Percentiles rank a stretch among this genome's conserved stretches.
Conservation (phyloP, 2,888 invertebrate genomes). For the Seira musarum region DNA sequence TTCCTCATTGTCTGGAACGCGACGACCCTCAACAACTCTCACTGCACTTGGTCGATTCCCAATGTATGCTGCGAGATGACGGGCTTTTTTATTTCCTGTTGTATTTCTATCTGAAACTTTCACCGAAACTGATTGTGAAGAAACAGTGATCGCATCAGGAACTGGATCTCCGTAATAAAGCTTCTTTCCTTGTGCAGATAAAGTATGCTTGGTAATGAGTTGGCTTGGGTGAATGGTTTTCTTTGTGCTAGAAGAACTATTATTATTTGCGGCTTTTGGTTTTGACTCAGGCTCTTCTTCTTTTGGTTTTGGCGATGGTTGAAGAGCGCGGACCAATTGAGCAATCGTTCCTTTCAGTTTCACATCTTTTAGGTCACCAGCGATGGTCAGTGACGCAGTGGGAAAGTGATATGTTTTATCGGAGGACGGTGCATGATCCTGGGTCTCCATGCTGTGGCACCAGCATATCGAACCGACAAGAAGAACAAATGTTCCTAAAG, state of each 20-base stretch:
- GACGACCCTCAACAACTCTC: slow-evolving; percentile 85
- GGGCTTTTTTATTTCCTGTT: slow-evolving; percentile 58
- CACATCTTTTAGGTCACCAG: slow-evolving; percentile 62
- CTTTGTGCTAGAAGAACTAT: slow-evolving; percentile 25
- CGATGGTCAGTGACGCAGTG: slow-evolving; percentile 59
- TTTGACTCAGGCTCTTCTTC: slow-evolving; percentile 34
- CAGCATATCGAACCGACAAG: slow-evolving; percentile 23
- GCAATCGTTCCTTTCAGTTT: slow-evolving; percentile 64
- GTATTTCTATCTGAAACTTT: slow-evolving; percentile 57
- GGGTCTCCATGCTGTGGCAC: slow-evolving; percentile 43
- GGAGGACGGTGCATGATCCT: slow-evolving; percentile 43
- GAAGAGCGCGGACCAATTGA: slow-evolving; percentile 61
- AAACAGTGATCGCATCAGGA: slow-evolving; percentile 64
- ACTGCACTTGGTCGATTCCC: slow-evolving; percentile 74
- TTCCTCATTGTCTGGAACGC: slow-evolving; percentile 88
- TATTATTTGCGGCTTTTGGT: slow-evolving; percentile 45
- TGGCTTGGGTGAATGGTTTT: slow-evolving; percentile 53
- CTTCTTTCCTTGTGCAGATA: slow-evolving; percentile 39
- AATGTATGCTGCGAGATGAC: slow-evolving; percentile 48
- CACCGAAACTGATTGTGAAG: slow-evolving; percentile 66
- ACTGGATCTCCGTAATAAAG: slow-evolving; percentile 52
- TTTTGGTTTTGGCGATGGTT: slow-evolving; percentile 29
- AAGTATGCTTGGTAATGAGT: slow-evolving; percentile 53
- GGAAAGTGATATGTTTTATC: slow-evolving; percentile 59
- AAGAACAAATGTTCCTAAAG: slow-evolving; percentile 50